Evolutionary conservation across 2,113 vertebrate genomes (phyloP).

Genomic region (Pitta sordida): DNA sequence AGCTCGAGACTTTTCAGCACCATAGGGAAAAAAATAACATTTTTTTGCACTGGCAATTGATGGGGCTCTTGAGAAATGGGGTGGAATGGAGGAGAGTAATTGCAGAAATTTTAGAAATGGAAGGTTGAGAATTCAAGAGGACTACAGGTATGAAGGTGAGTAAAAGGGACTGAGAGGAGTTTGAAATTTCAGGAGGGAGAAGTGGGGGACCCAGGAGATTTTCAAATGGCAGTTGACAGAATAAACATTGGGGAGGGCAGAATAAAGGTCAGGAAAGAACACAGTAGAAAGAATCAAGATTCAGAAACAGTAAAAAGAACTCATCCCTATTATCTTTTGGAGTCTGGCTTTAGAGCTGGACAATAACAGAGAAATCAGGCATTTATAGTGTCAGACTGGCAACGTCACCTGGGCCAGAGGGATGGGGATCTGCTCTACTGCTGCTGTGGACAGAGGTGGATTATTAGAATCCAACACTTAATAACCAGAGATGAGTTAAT

Average conservation of each 20-base stretch:
- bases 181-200: background rate
- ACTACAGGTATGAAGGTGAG: background rate
- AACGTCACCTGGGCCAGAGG: rapidly evolving
- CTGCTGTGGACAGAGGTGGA: background rate
- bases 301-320: background rate
- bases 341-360: background rate
- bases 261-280: background rate
- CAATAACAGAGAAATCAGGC: background rate
- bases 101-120: background rate
- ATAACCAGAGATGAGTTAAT: background rate
- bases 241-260: background rate
- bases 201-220: background rate
- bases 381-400: background rate
- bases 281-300: background rate
- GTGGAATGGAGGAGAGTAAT: background rate
- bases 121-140: background rate
- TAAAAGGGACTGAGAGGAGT: background rate
- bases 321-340: background rate
- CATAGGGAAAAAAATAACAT: background rate
- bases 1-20: background rate
- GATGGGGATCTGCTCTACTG: background rate
- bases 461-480: background rate
- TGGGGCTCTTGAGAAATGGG: slow-evolving; percentile 26
- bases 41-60: background rate
- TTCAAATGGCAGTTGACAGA: background rate